These are phyloP conservation scores for Pemphigus obesinymphae DNA, from an alignment of 1,140 invertebrate species.

Conservation along the genomic window DNA sequence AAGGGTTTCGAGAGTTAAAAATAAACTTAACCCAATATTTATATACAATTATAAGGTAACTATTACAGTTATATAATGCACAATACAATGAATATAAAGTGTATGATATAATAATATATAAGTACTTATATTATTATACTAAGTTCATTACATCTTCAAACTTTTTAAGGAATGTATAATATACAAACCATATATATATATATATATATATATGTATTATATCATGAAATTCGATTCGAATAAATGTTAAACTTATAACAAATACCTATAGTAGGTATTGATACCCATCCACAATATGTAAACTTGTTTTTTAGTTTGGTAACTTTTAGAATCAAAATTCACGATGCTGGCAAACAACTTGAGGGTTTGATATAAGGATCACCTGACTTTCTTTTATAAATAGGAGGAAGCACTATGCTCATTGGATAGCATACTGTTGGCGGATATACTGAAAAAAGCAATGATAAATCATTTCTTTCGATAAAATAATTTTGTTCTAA, in stretches of 20 bases:
- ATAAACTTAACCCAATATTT: too few species aligned
- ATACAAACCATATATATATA: background rate
- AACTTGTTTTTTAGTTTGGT: constrained; percentile 14
- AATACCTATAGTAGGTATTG: too few species aligned
- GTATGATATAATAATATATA: background rate
- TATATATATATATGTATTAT: background rate
- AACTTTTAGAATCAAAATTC: constrained; percentile 7
- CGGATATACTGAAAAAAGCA: too few species aligned
- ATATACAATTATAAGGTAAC: too few species aligned
- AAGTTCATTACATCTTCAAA: background rate
- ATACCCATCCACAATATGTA: background rate
- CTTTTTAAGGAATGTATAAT: background rate
- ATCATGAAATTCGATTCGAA: background rate
- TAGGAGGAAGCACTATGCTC: too few species aligned
- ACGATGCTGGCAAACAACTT: background rate
- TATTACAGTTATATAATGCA: background rate
- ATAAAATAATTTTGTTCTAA: too few species aligned
- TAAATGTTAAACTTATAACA: background rate
- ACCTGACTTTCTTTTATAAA: constrained; percentile 33
- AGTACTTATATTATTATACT: background rate
- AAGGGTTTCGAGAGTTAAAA: too few species aligned
- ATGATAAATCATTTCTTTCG: too few species aligned
- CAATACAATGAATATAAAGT: background rate
- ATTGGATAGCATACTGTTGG: too few species aligned
- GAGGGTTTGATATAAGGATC: background rate